Percentiles rank a stretch among this genome's conserved stretches.
Conservation (phyloP, 2,113 vertebrate species). For the Pholis gunnellus region DNA sequence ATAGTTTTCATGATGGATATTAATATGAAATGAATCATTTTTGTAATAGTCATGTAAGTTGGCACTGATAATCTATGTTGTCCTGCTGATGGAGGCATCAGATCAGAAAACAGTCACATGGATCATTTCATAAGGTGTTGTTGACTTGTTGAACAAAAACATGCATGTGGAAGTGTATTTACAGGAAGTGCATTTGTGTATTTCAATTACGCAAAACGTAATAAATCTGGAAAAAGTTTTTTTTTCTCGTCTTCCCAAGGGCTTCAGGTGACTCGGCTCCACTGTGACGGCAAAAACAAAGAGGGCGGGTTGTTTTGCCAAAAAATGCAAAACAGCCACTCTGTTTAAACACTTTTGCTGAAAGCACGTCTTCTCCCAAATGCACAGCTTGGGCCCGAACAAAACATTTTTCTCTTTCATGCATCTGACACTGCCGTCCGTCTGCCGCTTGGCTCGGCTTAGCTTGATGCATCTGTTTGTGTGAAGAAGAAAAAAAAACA, state of each 20-base stretch:
- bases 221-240: conserved; percentile 12
- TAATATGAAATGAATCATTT: not conserved
- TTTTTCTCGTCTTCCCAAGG: not conserved
- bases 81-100: too few relatives aligned
- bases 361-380: conserved; percentile 52
- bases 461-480: conserved; percentile 77
- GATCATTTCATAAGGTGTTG: not conserved
- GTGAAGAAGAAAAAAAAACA: not conserved
- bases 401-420: conserved; percentile 74
- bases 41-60: not conserved
- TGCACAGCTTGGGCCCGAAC: conserved; percentile 61
- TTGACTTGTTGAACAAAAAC: not conserved
- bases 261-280: conserved; percentile 31
- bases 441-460: conserved; percentile 70
- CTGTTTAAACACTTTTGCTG: conserved; percentile 47
- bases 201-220: conserved; percentile 14
- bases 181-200: not conserved
- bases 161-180: not conserved
- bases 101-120: not conserved
- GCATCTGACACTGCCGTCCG: conserved; percentile 61
- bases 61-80: not conserved
- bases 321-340: conserved; percentile 57
- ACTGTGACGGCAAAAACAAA: conserved; percentile 37
- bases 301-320: conserved; percentile 10
- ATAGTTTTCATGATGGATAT: too few relatives aligned